Conservation (phyloP, 2,113 vertebrate species). For the Burhinus oedicnemus region DNA sequence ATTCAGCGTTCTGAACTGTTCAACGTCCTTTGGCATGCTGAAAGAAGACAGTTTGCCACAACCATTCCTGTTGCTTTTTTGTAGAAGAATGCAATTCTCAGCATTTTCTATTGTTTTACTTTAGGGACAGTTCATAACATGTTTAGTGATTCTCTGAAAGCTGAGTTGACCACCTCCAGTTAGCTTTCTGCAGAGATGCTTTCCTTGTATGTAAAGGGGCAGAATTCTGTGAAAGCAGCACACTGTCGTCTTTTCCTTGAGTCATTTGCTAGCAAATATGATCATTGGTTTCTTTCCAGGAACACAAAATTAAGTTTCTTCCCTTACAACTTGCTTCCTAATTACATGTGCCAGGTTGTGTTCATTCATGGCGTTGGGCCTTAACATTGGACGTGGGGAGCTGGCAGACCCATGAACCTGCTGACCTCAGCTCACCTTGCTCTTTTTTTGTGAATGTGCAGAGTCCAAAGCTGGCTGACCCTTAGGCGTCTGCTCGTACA, state of each 20-base stretch:
- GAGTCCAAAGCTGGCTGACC: not conserved
- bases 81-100: not conserved
- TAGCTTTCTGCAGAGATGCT: no score
- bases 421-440: not conserved
- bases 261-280: not conserved
- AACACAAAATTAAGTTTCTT: not conserved
- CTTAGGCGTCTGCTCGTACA: accelerated
- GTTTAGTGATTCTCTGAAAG: not conserved
- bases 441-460: not conserved
- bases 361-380: not conserved
- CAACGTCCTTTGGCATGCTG: not conserved
- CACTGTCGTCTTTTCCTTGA: accelerated
- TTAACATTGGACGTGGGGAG: not conserved
- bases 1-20: not conserved
- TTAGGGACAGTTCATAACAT: not conserved
- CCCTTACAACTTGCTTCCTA: not conserved
- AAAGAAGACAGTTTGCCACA: not conserved
- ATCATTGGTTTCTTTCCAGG: not conserved
- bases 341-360: not conserved
- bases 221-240: not conserved
- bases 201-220: not conserved
- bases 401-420: accelerated
- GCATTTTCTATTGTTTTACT: not conserved
- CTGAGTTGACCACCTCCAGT: not conserved
- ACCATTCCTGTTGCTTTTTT: not conserved